Percentiles rank a stretch among this genome's conserved stretches.
Evolutionary conservation across 2,113 vertebrate genomes (phyloP).

Genomic region (Indri indri): DNA sequence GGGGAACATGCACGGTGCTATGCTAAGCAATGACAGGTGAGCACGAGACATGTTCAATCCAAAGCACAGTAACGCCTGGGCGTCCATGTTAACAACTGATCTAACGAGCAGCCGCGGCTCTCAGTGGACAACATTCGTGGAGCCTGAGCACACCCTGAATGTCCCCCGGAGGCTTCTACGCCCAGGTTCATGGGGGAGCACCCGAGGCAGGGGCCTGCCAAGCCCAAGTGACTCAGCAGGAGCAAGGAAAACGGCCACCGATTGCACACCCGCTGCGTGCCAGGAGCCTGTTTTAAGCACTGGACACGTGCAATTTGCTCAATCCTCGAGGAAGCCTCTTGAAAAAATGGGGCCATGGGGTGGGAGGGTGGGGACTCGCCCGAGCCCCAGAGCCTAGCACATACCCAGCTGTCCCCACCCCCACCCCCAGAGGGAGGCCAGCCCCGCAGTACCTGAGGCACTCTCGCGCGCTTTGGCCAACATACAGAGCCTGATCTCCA

Average conservation of each 20-base stretch:
- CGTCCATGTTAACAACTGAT: rapidly evolving
- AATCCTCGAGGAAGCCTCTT: not conserved
- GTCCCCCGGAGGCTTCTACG: not conserved
- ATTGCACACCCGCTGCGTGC: not conserved
- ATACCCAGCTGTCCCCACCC: rapidly evolving
- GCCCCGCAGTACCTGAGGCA: constrained; percentile 81
- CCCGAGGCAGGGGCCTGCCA: rapidly evolving
- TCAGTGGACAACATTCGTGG: not conserved
- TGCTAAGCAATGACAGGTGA: rapidly evolving
- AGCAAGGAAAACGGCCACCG: not conserved
- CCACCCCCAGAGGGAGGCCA: not conserved
- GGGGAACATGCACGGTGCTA: rapidly evolving
- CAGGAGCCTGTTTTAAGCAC: rapidly evolving
- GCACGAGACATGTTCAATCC: rapidly evolving
- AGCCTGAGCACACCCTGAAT: not conserved
- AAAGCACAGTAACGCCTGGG: not conserved
- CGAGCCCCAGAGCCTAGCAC: not conserved
- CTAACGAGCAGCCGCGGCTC: not conserved
- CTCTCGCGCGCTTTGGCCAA: constrained; percentile 86
- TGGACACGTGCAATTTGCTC: rapidly evolving
- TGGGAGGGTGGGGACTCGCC: not conserved
- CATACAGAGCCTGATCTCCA: constrained; percentile 91
- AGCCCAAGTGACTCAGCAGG: too few species aligned
- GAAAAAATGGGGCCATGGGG: not conserved
- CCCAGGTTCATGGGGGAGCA: not conserved